Evolutionary conservation across 2,888 invertebrate species (phyloP), one percentile per base, ranked within the genome.

Genomic region (Apomyelois bistriatella): DNA sequence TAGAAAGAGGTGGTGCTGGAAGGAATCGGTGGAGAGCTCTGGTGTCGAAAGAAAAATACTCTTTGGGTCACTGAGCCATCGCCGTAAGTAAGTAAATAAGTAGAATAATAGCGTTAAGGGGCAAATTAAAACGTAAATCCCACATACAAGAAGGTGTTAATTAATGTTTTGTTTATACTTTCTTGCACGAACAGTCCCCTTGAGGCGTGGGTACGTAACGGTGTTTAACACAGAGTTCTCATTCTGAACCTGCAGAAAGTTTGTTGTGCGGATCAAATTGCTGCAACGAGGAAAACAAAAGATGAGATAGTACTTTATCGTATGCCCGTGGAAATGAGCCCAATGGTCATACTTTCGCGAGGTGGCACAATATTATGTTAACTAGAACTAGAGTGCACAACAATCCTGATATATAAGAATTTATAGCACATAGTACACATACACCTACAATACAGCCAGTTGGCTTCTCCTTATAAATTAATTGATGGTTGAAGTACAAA

Each of bases 141-240:
- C 46, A 46, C 46, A 46, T 16, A 49, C 17, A n/a, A 17, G 16
- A 35, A 49, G 49, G 49, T 49, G 49, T 30, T 12, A 49, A 49
- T 49, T 49, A 49, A 49, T 37, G 38, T 38, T 38, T 49, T 46
- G 46, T 46, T 35, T 46, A 46, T 46, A 35, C 46, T 46, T 46
- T 46, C 46, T 46, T 46, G 5, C 22, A 22, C n/a, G 46, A 16
- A 30, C 6, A 15, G 35, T 32, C 13, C 43, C 46, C 46, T 13
- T 13, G 46, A 32, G 46, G 46, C 46, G 46, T 46, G 46, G 46
- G 46, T 38, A 28, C 28, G 15, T 49, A 49, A 49, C 49, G 49
- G 49, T 49, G 49, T 13, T 5, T 43, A 17, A 49, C 28, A 28
- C 10, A 17, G 1, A 37, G 28, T 22, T 38, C 49, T 38, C 38